A percentile compares a stretch with the other conserved stretches of the same genome.
Evolutionary conservation across 2,113 vertebrate species (phyloP).

Genomic region (Hymenochirus boettgeri): DNA sequence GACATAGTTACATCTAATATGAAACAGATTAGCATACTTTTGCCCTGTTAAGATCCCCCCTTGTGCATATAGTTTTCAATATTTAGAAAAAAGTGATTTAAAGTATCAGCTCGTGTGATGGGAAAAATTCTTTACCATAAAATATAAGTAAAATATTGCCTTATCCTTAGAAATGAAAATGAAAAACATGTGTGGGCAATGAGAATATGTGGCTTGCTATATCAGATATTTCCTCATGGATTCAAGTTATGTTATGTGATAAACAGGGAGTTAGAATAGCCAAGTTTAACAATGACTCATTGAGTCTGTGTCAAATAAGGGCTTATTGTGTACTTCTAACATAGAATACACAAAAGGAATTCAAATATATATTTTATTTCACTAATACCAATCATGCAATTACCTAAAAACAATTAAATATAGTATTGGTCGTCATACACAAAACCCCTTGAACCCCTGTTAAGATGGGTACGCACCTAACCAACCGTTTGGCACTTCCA

Average conservation of each 20-base stretch:
- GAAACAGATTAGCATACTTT: constrained; percentile 34
- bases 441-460: too few relatives aligned
- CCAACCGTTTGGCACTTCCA: too few relatives aligned
- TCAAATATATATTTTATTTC: too few relatives aligned
- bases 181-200: constrained; percentile 30
- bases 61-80: constrained; percentile 30
- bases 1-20: constrained; percentile 21
- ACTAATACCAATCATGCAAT: too few relatives aligned
- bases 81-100: constrained; percentile 39
- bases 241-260: constrained; percentile 21
- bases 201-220: constrained; percentile 36
- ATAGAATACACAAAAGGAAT: too few relatives aligned
- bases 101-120: constrained; percentile 21
- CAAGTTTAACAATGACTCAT: constrained; percentile 21
- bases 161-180: constrained; percentile 28
- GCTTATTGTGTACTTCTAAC: neutral
- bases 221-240: constrained; percentile 34
- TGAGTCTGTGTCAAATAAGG: neutral
- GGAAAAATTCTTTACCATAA: constrained; percentile 27
- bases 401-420: too few relatives aligned
- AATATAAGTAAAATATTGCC: constrained; percentile 38
- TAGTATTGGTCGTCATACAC: too few relatives aligned
- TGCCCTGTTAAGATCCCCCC: constrained; percentile 10
- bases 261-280: constrained; percentile 25
- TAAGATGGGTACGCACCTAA: too few relatives aligned